phyloP scores from a whole-genome alignment of 2,113 vertebrate genomes.

The Sterrhoptilus dennistouni region DNA sequence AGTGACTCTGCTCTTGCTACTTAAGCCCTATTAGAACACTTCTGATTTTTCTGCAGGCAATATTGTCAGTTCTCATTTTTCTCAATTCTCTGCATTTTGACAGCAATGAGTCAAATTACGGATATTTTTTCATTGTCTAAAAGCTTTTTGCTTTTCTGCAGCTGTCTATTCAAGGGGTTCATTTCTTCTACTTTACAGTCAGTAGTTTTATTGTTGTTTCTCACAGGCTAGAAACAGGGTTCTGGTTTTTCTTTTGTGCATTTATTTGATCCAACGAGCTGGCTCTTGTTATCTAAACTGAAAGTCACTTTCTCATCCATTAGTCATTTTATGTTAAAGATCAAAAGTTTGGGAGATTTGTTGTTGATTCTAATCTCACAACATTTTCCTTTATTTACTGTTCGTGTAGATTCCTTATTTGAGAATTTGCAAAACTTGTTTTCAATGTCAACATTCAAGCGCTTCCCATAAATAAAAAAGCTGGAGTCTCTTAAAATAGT shows the following conservation, averaged over 20 bases:
- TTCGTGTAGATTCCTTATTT: conserved; percentile 51
- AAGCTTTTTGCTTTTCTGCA: neutral
- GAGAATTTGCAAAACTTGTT: conserved; percentile 65
- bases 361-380: conserved; percentile 44
- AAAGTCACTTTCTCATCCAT: conserved; percentile 61
- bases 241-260: conserved; percentile 6
- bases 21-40: neutral
- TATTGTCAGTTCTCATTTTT: neutral
- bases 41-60: neutral
- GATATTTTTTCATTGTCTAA: neutral
- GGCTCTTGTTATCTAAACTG: conserved; percentile 50
- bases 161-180: neutral
- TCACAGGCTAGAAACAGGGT: neutral
- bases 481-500: conserved; percentile 60
- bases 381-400: conserved; percentile 59
- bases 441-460: conserved; percentile 62
- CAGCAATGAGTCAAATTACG: neutral
- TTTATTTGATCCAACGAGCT: conserved; percentile 30
- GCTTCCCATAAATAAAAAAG: conserved; percentile 71
- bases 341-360: conserved; percentile 12
- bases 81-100: conserved; percentile 2
- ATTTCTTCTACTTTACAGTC: neutral
- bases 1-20: neutral
- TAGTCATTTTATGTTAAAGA: conserved; percentile 47
- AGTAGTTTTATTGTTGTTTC: neutral